Conservation (phyloP, 2,888 invertebrate genomes). For the Rhodophaea formosa region DNA sequence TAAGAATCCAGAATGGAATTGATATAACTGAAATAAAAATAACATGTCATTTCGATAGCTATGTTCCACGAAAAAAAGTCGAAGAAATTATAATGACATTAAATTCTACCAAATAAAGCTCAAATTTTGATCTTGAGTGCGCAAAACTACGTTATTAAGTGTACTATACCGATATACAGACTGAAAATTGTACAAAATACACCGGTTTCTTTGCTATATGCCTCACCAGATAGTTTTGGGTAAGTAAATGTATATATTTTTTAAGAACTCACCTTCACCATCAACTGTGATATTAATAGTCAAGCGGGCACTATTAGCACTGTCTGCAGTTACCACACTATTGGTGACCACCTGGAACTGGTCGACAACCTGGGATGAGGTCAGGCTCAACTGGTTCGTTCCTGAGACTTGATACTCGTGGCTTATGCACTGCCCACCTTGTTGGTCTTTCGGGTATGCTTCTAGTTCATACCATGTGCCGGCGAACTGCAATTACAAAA, state of each 20-base stretch:
- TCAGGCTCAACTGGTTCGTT: conserved; percentile 37
- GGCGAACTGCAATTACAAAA: conserved; percentile 42
- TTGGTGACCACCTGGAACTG: conserved; percentile 35
- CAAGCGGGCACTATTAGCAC: conserved; percentile 46
- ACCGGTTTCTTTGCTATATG: too few relatives aligned
- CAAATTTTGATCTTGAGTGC: too few relatives aligned
- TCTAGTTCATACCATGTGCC: conserved; percentile 59
- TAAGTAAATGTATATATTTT: not conserved
- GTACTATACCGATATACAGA: too few relatives aligned
- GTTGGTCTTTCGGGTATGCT: conserved; percentile 52
- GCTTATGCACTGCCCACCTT: conserved; percentile 53
- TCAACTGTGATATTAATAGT: conserved; percentile 39
- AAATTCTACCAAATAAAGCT: too few relatives aligned
- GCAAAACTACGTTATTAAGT: too few relatives aligned
- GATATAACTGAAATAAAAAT: conserved; percentile 32
- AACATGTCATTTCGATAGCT: not conserved
- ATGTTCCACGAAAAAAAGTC: too few relatives aligned
- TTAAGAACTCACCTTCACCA: conserved; percentile 33
- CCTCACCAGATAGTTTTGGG: not conserved
- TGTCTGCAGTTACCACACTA: conserved; percentile 34
- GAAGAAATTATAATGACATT: too few relatives aligned
- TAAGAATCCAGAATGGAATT: conserved; percentile 52
- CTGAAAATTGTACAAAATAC: too few relatives aligned
- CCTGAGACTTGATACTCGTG: conserved; percentile 41
- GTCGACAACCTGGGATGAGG: conserved; percentile 43